Base-by-base conservation (phyloP, 2,797 vertebrate genomes). In the Sebastes umbrosus region DNA sequence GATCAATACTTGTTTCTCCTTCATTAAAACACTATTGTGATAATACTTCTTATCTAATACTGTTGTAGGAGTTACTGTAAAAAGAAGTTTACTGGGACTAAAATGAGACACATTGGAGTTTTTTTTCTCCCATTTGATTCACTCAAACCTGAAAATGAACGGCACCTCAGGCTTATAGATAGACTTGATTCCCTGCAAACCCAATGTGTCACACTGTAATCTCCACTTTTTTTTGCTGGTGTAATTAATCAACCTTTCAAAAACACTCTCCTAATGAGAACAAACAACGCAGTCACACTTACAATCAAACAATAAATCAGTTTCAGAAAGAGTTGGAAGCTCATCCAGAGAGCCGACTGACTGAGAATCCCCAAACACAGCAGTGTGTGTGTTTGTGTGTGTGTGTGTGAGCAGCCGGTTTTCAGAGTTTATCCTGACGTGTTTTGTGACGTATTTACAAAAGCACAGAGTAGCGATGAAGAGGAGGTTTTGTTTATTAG, bases 211-310 rank as follows among this genome's bases (percentile, higher is more conserved):
- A 43, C 74, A 59, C 84, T 39, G 43, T 86, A 68, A 81, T 86
- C 84, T 85, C 69, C 12, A 65, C 75, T 89, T 39, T 39, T 39
- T 39, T 39, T 84, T 93, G 92, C 93, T 94, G 93, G 94, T 94
- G 93, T 91, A 80, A 86, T 87, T 87, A 87, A 87, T 91, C 39
- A 78, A 69, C 71, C 72, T 75, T 81, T 76, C 3, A 43, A 71
- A 79, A 69, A 73, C 34, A 71, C 58, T 72, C 68, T 62, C 54
- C 69, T 78, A 59, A 82, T 10, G 78, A 67, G 74, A 63, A 83
- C 46, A 82, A 66, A 84, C 13, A 25, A 57, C 50, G 31, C 74
- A 68, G 58, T 55, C 73, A 64, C 69, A 27, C 77, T 5, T 43
- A 67, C 55, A 73, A 50, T 36, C 82, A 72, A 73, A 50, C 71